A percentile compares a stretch with the other conserved stretches of the same genome.
Evolutionary conservation across 2,888 invertebrate species (phyloP).

Genomic region (Caenorhabditis panamensis): DNA sequence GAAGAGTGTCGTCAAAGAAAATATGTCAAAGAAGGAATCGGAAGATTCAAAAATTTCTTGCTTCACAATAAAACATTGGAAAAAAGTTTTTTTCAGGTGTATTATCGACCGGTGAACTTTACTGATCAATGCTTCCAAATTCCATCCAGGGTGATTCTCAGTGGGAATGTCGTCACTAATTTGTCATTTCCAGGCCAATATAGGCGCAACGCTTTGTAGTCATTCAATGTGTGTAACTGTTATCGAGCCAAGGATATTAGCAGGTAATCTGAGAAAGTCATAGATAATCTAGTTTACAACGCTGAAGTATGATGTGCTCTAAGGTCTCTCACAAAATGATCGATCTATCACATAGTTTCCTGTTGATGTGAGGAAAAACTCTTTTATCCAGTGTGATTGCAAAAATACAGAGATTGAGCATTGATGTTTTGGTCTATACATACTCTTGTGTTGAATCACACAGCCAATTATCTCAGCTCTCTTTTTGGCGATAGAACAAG

Average conservation of each 20-base stretch:
- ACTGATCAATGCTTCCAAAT: conserved; percentile 79
- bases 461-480: conserved; percentile 43
- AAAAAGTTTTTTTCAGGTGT: conserved; percentile 75
- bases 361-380: too few species aligned
- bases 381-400: too few species aligned
- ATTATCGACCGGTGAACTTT: conserved; percentile 80
- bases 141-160: conserved; percentile 58
- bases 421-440: too few species aligned
- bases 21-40: conserved; percentile 8
- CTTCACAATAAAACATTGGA: too few species aligned
- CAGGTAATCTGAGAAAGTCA: conserved; percentile 61
- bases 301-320: too few species aligned
- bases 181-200: conserved; percentile 53
- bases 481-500: conserved; percentile 19
- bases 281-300: neutral
- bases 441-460: conserved; percentile 34
- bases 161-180: neutral
- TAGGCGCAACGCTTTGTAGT: conserved; percentile 77
- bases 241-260: conserved; percentile 77
- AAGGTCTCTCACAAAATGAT: too few species aligned
- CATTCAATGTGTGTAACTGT: conserved; percentile 80
- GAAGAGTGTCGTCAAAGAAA: conserved; percentile 31
- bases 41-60: too few species aligned
- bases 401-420: too few species aligned
- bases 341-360: conserved; percentile 36